These are phyloP conservation scores for Eumacrocentrus americanus DNA, from an alignment of 2,888 invertebrate species.

Conservation along the genomic window DNA sequence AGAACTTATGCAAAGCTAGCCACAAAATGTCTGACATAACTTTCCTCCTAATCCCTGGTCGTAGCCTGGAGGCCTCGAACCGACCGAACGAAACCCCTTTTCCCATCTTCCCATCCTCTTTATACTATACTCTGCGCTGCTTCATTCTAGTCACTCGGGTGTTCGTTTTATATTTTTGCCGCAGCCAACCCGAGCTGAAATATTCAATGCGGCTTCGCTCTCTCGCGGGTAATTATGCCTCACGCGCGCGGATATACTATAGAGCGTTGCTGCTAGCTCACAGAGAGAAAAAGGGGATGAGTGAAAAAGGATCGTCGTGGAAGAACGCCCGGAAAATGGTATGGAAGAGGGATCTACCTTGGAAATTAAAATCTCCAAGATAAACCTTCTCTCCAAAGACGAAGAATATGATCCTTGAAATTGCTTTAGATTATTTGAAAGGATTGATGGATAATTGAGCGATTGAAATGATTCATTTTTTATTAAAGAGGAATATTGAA, in stretches of 20 bases:
- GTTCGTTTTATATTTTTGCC: slow-evolving; percentile 41
- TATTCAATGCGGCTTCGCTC: slow-evolving; percentile 49
- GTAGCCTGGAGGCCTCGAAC: slow-evolving; percentile 41
- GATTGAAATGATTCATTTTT: neutral
- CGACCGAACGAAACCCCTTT: slow-evolving; percentile 39
- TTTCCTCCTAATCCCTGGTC: slow-evolving; percentile 52
- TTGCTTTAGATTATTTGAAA: neutral
- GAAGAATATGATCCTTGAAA: slow-evolving; percentile 10
- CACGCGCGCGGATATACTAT: slow-evolving; percentile 36
- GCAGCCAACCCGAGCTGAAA: slow-evolving; percentile 44
- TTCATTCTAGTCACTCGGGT: slow-evolving; percentile 20
- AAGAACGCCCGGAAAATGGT: slow-evolving; percentile 8
- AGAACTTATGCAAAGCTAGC: slow-evolving; percentile 57
- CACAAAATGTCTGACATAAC: slow-evolving; percentile 55
- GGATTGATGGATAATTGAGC: neutral
- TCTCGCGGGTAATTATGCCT: slow-evolving; percentile 53
- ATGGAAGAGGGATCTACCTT: slow-evolving; percentile 39
- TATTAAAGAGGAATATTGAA: too few species aligned
- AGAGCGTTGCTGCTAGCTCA: slow-evolving; percentile 21
- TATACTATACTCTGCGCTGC: slow-evolving; percentile 19
- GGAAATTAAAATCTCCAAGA: slow-evolving; percentile 50
- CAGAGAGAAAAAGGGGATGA: slow-evolving; percentile 23
- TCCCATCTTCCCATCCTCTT: slow-evolving; percentile 17
- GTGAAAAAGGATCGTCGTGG: neutral
- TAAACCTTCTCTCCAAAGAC: slow-evolving; percentile 38